Conservation (phyloP, 2,888 invertebrate species). For the Heteropelma amictum region DNA sequence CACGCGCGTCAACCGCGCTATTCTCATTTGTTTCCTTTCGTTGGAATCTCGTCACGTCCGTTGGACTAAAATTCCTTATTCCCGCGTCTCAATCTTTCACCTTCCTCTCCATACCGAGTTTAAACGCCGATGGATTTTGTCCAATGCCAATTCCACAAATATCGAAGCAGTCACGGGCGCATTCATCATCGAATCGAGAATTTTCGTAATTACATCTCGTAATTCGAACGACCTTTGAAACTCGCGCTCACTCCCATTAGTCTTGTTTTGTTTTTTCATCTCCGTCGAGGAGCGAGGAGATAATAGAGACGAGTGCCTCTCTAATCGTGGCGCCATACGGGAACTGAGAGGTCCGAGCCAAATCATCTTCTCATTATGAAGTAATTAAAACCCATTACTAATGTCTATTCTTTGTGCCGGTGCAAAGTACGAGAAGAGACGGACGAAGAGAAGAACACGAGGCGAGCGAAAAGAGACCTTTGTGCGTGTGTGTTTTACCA, state of each 20-base stretch:
- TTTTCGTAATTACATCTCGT: too few species aligned
- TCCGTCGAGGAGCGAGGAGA: not conserved
- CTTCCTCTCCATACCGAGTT: not conserved
- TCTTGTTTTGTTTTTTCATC: conserved; percentile 18
- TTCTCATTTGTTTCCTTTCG: conserved; percentile 23
- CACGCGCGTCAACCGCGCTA: conserved; percentile 69
- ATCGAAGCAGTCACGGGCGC: not conserved
- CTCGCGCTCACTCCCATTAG: not conserved
- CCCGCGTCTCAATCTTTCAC: conserved; percentile 24
- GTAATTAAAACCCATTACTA: conserved; percentile 78
- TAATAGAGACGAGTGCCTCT: conserved; percentile 54
- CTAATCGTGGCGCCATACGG: conserved; percentile 71
- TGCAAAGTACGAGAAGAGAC: conserved; percentile 56
- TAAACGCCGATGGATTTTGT: too few species aligned
- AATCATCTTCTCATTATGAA: conserved; percentile 76
- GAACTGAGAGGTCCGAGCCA: conserved; percentile 65
- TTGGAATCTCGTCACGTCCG: not conserved
- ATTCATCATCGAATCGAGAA: too few species aligned
- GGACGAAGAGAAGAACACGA: conserved; percentile 61
- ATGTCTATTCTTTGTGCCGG: conserved; percentile 75
- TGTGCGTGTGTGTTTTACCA: too few species aligned
- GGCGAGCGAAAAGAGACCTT: conserved; percentile 57
- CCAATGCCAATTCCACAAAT: too few species aligned
- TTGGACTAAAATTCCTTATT: not conserved
- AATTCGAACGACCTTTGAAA: not conserved